phyloP scores from a whole-genome alignment of 2,797 vertebrate genomes.

The Zalophus californianus region DNA sequence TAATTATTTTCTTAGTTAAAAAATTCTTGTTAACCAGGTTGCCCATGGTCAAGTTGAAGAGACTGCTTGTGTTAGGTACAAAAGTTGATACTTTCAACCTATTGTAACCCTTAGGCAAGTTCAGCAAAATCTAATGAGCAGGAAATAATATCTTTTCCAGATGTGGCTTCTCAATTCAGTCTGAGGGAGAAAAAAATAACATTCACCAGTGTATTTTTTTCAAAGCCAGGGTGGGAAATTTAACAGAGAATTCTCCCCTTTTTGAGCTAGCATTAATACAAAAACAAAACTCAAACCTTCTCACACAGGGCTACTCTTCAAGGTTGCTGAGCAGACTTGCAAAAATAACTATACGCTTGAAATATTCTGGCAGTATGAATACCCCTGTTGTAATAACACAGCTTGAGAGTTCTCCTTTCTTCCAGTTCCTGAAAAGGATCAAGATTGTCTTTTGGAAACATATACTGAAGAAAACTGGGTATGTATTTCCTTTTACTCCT shows the following conservation, averaged over 20 bases:
- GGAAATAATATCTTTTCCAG: conserved; percentile 54
- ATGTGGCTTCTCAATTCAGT: conserved; percentile 3
- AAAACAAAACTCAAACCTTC: conserved; percentile 43
- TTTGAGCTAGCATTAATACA: not conserved
- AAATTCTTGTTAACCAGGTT: not conserved
- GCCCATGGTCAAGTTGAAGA: not conserved
- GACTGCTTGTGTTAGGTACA: not conserved
- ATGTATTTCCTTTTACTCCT: not conserved
- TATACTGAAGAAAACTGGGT: not conserved
- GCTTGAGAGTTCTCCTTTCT: not conserved
- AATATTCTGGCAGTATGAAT: not conserved
- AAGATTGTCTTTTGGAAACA: not conserved
- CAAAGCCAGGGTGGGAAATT: not conserved
- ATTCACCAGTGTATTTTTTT: not conserved
- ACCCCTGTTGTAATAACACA: not conserved
- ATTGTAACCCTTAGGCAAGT: not conserved
- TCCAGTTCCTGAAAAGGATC: not conserved
- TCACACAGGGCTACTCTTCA: not conserved
- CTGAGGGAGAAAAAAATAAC: not conserved
- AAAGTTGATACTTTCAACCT: not conserved
- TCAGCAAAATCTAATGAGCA: not conserved
- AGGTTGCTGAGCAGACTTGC: not conserved
- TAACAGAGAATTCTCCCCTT: conserved; percentile 30
- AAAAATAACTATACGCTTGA: not conserved
- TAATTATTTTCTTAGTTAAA: conserved; percentile 46